Evolutionary conservation across 2,113 vertebrate species (phyloP).

Genomic region (Eublepharis macularius): DNA sequence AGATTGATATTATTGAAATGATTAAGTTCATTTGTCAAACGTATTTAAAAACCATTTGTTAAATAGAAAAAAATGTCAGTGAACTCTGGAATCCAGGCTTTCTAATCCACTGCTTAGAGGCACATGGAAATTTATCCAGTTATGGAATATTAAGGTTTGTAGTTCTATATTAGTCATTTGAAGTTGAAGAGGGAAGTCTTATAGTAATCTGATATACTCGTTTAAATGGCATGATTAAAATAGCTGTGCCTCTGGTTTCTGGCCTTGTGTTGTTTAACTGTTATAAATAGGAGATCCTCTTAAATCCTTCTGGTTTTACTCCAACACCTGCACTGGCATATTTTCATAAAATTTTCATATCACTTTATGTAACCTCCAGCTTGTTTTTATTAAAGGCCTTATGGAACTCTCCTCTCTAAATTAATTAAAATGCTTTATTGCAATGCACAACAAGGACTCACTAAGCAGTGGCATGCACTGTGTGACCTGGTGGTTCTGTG

Average conservation of each 20-base stretch:
- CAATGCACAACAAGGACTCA: constrained; percentile 52
- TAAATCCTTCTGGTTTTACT: constrained; percentile 56
- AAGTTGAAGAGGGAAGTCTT: constrained; percentile 40
- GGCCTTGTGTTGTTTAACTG: constrained; percentile 36
- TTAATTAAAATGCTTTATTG: constrained; percentile 67
- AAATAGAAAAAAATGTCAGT: constrained; percentile 44
- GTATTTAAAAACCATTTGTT: constrained; percentile 54
- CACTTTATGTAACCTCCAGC: constrained; percentile 25
- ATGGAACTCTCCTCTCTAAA: constrained; percentile 40
- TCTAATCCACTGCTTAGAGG: constrained; percentile 46
- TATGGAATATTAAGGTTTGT: constrained; percentile 51
- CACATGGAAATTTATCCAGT: constrained; percentile 29
- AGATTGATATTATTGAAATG: constrained; percentile 47
- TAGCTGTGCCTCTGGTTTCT: constrained; percentile 51
- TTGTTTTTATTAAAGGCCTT: constrained; percentile 56
- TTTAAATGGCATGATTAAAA: constrained; percentile 44
- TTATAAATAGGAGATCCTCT: constrained; percentile 35
- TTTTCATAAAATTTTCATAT: constrained; percentile 54
- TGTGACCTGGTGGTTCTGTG: constrained; percentile 33
- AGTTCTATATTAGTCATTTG: constrained; percentile 35
- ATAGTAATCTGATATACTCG: constrained; percentile 24
- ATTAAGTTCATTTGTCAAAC: constrained; percentile 64
- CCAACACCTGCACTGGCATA: constrained; percentile 48
- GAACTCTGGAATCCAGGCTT: constrained; percentile 32
- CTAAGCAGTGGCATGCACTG: constrained; percentile 59